These are phyloP conservation scores for Cheirogaleus medius DNA, from an alignment of 2,113 vertebrate species.

Conservation along the genomic window DNA sequence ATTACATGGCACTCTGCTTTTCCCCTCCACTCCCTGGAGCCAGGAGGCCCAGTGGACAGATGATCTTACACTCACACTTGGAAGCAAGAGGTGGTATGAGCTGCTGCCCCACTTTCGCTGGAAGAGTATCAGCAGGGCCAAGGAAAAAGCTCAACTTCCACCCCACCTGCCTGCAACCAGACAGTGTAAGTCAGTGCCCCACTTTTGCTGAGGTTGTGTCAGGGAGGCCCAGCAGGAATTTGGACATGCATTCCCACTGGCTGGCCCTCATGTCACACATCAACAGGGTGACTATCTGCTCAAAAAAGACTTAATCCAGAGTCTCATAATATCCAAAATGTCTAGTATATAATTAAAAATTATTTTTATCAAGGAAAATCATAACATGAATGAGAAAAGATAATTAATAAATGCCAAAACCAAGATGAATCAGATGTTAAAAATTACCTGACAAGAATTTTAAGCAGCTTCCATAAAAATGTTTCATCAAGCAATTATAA, in stretches of 20 bases:
- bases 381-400: not conserved
- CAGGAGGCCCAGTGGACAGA: not conserved
- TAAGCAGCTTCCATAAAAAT: too few relatives aligned
- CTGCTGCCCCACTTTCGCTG: not conserved
- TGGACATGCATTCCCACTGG: not conserved
- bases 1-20: not conserved
- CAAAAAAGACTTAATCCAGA: not conserved
- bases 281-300: not conserved
- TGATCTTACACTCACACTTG: not conserved
- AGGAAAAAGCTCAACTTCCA: not conserved
- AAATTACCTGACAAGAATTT: too few relatives aligned
- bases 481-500: too few relatives aligned
- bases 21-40: not conserved
- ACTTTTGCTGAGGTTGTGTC: not conserved
- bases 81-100: not conserved
- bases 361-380: not conserved
- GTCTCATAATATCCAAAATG: not conserved
- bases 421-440: too few relatives aligned
- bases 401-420: too few relatives aligned
- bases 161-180: not conserved
- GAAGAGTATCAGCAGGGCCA: too few relatives aligned
- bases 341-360: not conserved
- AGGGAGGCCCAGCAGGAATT: too few relatives aligned
- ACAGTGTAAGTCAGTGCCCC: not conserved
- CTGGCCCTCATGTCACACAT: not conserved